A percentile compares a stretch with the other conserved stretches of the same genome.
These are phyloP conservation scores for Xestoiulus laeticollis DNA, from an alignment of 2,888 invertebrate species.

Conservation along the genomic window DNA sequence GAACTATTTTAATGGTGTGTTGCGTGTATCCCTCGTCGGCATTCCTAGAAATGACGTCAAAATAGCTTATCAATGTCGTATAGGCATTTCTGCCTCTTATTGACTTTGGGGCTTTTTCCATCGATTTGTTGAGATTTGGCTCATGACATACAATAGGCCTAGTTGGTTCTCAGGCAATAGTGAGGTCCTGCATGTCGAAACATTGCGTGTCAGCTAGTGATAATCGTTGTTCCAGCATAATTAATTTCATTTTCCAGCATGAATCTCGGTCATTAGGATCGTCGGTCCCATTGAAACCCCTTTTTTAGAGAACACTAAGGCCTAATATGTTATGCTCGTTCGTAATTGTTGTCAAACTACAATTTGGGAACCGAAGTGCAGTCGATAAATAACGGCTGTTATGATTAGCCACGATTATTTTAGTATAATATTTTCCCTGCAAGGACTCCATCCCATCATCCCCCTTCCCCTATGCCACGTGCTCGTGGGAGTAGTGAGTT, in stretches of 20 bases:
- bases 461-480: not conserved
- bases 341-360: not conserved
- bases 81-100: too few relatives aligned
- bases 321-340: not conserved
- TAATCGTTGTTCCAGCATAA: not conserved
- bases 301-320: not conserved
- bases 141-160: too few relatives aligned
- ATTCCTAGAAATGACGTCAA: too few relatives aligned
- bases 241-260: not conserved
- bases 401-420: not conserved
- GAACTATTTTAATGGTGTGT: too few relatives aligned
- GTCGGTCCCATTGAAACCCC: not conserved
- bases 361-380: not conserved
- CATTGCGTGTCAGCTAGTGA: not conserved
- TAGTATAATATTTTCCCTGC: not conserved
- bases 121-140: too few relatives aligned
- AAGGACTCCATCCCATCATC: not conserved
- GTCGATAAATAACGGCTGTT: not conserved
- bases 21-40: too few relatives aligned
- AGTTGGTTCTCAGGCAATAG: too few relatives aligned
- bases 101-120: too few relatives aligned
- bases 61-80: too few relatives aligned
- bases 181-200: too few relatives aligned
- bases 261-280: not conserved
- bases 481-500: too few relatives aligned